Conservation (phyloP, 2,888 invertebrate species). For the Calameuta pallipes region DNA sequence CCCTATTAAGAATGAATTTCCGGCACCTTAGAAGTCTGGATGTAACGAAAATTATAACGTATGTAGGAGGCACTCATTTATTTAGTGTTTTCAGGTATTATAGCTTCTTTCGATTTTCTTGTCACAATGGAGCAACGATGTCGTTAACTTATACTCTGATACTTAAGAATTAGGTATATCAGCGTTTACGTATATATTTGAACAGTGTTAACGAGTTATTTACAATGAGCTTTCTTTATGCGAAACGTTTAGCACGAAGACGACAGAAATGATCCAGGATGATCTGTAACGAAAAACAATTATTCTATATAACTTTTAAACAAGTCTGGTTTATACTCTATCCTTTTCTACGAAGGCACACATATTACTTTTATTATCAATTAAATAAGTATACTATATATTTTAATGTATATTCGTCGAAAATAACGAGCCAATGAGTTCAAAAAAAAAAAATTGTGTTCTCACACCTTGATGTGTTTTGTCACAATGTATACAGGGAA, state of each 20-base stretch:
- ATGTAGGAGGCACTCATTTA: not conserved
- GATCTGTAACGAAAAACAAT: not conserved
- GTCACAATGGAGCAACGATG: not conserved
- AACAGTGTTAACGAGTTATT: not conserved
- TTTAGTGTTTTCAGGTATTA: not conserved
- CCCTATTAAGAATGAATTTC: not conserved
- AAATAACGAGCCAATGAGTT: not conserved
- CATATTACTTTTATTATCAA: not conserved
- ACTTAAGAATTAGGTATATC: not conserved
- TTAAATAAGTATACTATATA: not conserved
- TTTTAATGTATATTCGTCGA: not conserved
- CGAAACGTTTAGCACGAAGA: not conserved
- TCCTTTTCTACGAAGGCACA: not conserved
- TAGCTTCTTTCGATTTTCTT: not conserved
- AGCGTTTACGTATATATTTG: not conserved
- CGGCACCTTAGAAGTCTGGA: not conserved
- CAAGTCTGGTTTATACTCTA: not conserved
- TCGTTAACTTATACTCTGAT: not conserved
- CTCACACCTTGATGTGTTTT: not conserved
- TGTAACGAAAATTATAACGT: not conserved
- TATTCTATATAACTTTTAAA: not conserved
- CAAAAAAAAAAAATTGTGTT: not conserved
- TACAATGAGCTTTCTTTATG: not conserved
- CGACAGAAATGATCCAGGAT: not conserved
- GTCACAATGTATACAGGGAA: not conserved